Evolutionary conservation across 2,888 invertebrate genomes (phyloP).

Genomic region (Byasa hedistus): DNA sequence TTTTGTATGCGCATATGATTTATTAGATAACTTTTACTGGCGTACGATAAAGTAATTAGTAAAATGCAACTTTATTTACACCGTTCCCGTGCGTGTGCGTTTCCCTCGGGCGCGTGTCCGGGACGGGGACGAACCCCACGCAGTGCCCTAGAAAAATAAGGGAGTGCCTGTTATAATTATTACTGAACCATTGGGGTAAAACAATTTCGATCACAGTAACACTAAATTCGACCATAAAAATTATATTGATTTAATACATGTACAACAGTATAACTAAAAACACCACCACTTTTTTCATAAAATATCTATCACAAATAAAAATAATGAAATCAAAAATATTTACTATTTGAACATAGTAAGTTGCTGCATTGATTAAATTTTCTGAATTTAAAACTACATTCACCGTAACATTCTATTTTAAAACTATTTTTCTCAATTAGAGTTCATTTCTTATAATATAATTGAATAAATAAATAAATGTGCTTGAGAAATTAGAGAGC

Average conservation of each 20-base stretch:
- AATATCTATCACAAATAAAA: too few relatives aligned
- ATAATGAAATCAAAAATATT: too few relatives aligned
- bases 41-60: slow-evolving; percentile 24
- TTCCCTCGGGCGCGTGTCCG: slow-evolving; percentile 50
- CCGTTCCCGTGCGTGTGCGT: slow-evolving; percentile 44
- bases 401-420: too few relatives aligned
- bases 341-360: too few relatives aligned
- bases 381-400: too few relatives aligned
- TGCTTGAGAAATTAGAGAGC: background rate
- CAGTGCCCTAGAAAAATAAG: slow-evolving; percentile 48
- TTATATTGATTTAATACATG: slow-evolving; percentile 32
- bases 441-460: background rate
- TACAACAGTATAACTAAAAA: too few relatives aligned
- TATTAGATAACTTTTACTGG: background rate
- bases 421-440: too few relatives aligned
- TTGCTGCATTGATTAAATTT: too few relatives aligned
- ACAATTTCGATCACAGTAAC: slow-evolving; percentile 37
- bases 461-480: background rate
- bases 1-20: background rate
- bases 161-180: slow-evolving; percentile 68
- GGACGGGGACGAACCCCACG: slow-evolving; percentile 60
- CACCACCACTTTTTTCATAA: too few relatives aligned
- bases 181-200: slow-evolving; percentile 49
- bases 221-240: slow-evolving; percentile 47
- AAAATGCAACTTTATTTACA: slow-evolving; percentile 43